Base-by-base conservation (phyloP, 1,140 invertebrate species). In the Drosophila bocki region DNA sequence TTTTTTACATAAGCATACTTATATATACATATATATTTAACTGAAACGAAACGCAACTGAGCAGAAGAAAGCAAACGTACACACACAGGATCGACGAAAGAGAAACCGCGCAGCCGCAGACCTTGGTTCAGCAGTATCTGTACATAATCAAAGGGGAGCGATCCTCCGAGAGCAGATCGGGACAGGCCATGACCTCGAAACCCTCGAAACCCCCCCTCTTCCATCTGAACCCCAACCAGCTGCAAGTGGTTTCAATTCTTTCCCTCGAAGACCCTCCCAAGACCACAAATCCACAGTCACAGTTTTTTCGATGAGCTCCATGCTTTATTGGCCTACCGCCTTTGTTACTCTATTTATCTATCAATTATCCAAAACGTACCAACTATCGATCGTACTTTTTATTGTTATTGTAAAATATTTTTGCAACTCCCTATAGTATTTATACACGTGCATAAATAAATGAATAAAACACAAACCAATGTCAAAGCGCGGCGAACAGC, bases 361-460 rank as follows among this genome's bases (percentile, higher is more conserved):
- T 62, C 65, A 59, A 82, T 75, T 82, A 78, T 50, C 59, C 63
- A 82, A 48, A 63, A 69, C 57, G 45, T 77, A 77, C 48, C 50
- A 71, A 78, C 67, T 65, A 69, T 78, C 51, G 64, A 78, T 80
- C 61, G 72, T 64, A 61, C 69, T 82, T 70, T 82, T 62, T 39
- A 78, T 82, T 82, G 69, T 82, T 82, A 78, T 62, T 82, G 64
- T 82, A 70, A 78, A 64, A 78, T 82, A 82, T 78, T 70, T 82
- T 78, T 82, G 56, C 71, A 71, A 70, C 63, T 82, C 68, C 60
- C 62, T 70, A 78, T 75, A 82, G 45, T 82, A 82, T 41, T 65
- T 78, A 78, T 62, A 67, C 62, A 67, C 58, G 57, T 70, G 68
- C 53, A 29, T 48, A 41, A 47, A 75, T 60, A 71, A 54, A 51